phyloP scores from a whole-genome alignment of 1,140 invertebrate genomes.

The Psix sp. region DNA sequence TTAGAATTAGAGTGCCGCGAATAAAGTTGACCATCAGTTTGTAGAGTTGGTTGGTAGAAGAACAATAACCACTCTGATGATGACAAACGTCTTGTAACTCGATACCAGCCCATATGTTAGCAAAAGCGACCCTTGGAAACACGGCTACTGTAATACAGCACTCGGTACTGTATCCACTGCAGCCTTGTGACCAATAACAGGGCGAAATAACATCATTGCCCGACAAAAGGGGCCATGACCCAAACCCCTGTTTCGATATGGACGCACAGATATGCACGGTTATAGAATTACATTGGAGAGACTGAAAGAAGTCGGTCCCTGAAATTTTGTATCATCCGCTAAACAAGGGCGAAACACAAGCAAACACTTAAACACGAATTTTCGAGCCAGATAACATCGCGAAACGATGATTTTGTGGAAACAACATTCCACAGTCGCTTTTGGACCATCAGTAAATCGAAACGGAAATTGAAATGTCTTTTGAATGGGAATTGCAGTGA shows the following conservation, averaged over 20 bases:
- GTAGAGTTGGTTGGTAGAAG: slow-evolving; percentile 59
- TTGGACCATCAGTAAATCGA: no score
- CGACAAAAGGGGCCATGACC: slow-evolving; percentile 68
- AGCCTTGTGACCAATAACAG: slow-evolving; percentile 70
- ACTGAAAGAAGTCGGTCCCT: slow-evolving; percentile 48
- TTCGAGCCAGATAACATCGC: slow-evolving; percentile 33
- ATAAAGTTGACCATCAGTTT: slow-evolving; percentile 65
- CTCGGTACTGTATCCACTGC: slow-evolving; percentile 51
- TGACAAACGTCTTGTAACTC: slow-evolving; percentile 75
- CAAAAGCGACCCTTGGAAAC: slow-evolving; percentile 63
- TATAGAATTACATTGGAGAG: slow-evolving; percentile 56
- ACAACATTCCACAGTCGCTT: not conserved
- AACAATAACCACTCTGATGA: slow-evolving; percentile 74
- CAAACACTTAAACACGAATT: slow-evolving; percentile 52
- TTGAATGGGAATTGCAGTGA: no score
- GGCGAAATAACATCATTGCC: slow-evolving; percentile 70
- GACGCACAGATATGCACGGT: slow-evolving; percentile 57
- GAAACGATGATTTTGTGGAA: slow-evolving; percentile 11
- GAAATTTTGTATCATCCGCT: slow-evolving; percentile 51
- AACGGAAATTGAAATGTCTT: no score
- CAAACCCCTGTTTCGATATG: slow-evolving; percentile 60
- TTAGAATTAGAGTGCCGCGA: slow-evolving; percentile 48
- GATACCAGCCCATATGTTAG: slow-evolving; percentile 73
- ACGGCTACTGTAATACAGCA: slow-evolving; percentile 52
- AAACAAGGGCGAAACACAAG: slow-evolving; percentile 42